phyloP scores from a whole-genome alignment of 2,888 invertebrate species.

The Homarus gammarus region DNA sequence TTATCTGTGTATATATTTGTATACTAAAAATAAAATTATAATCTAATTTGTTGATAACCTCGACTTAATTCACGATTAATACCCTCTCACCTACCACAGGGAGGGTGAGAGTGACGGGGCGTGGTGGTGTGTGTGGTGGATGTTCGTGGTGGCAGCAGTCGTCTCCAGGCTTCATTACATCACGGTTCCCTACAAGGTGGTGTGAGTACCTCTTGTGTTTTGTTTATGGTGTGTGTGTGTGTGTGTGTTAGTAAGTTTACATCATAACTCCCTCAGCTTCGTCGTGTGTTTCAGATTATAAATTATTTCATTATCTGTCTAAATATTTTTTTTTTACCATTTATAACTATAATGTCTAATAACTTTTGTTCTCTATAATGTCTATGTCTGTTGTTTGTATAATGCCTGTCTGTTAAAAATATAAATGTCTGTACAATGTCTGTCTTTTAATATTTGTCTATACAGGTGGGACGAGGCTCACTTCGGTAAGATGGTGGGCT shows the following conservation, averaged over 20 bases:
- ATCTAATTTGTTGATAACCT: background rate
- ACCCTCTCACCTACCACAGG: background rate
- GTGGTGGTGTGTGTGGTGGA: conserved; percentile 59
- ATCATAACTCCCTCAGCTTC: no score
- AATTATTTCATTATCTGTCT: background rate
- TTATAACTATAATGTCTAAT: no score
- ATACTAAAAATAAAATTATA: conserved; percentile 17
- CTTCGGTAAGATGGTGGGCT: conserved; percentile 99
- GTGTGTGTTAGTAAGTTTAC: no score
- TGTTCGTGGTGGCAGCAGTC: conserved; percentile 33
- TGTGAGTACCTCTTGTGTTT: conserved; percentile 44
- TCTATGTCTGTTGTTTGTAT: background rate
- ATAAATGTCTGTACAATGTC: background rate
- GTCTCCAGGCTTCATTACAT: conserved; percentile 59
- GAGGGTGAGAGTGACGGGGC: background rate
- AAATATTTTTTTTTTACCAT: no score
- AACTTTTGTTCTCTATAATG: background rate
- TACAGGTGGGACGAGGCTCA: conserved; percentile 95
- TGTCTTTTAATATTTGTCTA: conserved; percentile 22
- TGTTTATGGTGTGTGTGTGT: no score
- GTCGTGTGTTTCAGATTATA: no score
- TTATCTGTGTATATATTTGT: background rate
- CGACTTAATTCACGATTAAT: background rate
- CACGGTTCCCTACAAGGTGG: conserved; percentile 60
- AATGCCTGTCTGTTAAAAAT: background rate